Conservation (phyloP, 30 jellyfish, hydroid and myxozoan species). For the Catostylus mosaicus region DNA sequence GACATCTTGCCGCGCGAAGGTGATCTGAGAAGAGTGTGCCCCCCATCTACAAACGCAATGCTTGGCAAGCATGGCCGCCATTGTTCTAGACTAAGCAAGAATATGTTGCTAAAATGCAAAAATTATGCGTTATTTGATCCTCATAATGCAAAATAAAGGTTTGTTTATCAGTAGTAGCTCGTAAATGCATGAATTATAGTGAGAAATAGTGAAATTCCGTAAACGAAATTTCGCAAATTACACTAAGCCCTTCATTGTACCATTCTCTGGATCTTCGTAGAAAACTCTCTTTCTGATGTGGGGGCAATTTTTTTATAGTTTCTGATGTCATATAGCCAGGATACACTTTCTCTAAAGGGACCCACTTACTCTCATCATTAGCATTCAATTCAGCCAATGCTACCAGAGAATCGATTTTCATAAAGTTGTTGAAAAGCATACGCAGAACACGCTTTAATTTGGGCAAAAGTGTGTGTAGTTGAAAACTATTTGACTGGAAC, state of each 20-base stretch:
- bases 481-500: conserved; percentile 32
- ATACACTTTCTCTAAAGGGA: conserved; percentile 7
- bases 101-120: too few species aligned
- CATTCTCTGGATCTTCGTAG: conserved; percentile 21
- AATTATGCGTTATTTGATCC: too few species aligned
- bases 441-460: conserved; percentile 4
- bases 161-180: too few species aligned
- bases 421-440: conserved; percentile 24
- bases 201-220: too few species aligned
- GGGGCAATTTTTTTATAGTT: conserved; percentile 1
- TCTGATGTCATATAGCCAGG: conserved; percentile 7
- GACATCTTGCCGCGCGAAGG: too few species aligned
- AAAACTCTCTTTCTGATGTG: conserved; percentile 24
- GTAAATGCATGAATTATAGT: too few species aligned
- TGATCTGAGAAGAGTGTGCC: too few species aligned
- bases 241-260: conserved; percentile 6
- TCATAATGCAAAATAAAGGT: too few species aligned
- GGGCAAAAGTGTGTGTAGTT: conserved; percentile 32
- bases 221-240: too few species aligned
- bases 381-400: neutral
- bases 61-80: too few species aligned
- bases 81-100: too few species aligned
- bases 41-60: too few species aligned
- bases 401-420: neutral
- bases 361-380: conserved; percentile 19